Evolutionary conservation across 2,797 vertebrate species (phyloP).

Genomic region (Etheostoma nigrum): DNA sequence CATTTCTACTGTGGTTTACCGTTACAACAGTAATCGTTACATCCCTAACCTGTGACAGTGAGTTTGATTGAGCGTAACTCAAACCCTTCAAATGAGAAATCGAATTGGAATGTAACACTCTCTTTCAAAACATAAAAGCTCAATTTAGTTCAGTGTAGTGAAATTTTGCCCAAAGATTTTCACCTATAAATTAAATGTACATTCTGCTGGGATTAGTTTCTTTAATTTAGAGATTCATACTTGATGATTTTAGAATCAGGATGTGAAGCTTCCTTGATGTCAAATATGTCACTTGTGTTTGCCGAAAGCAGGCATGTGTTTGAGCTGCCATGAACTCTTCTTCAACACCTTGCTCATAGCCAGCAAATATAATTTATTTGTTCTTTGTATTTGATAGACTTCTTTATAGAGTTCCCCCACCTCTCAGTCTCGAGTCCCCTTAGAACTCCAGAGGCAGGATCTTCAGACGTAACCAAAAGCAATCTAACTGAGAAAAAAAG

Average conservation of each 20-base stretch:
- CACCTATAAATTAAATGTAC: slow-evolving; percentile 16
- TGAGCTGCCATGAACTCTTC: slow-evolving; percentile 16
- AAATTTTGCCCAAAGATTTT: slow-evolving; percentile 33
- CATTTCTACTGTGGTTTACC: too few relatives aligned
- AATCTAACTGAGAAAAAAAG: slow-evolving; percentile 46
- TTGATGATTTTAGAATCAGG: slow-evolving; percentile 17
- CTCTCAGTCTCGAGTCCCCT: slow-evolving; percentile 29
- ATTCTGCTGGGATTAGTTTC: slow-evolving; percentile 4
- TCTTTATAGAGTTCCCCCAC: neutral
- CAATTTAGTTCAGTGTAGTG: slow-evolving; percentile 20
- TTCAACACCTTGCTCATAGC: slow-evolving; percentile 39
- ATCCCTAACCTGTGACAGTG: neutral
- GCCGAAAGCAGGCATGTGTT: neutral
- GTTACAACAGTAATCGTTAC: too few relatives aligned
- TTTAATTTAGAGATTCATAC: slow-evolving; percentile 2
- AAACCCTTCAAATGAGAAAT: slow-evolving; percentile 27
- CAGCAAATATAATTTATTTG: slow-evolving; percentile 22
- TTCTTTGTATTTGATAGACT: slow-evolving; percentile 29
- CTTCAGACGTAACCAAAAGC: slow-evolving; percentile 54
- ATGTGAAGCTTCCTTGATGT: slow-evolving; percentile 27
- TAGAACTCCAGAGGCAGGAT: slow-evolving; percentile 31
- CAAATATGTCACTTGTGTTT: slow-evolving; percentile 32
- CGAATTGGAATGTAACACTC: slow-evolving; percentile 18
- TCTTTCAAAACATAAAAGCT: slow-evolving; percentile 23
- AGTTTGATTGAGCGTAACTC: slow-evolving; percentile 26